These are phyloP conservation scores for Gorilla gorilla DNA, from an alignment of 2,113 vertebrate genomes.

Conservation along the genomic window DNA sequence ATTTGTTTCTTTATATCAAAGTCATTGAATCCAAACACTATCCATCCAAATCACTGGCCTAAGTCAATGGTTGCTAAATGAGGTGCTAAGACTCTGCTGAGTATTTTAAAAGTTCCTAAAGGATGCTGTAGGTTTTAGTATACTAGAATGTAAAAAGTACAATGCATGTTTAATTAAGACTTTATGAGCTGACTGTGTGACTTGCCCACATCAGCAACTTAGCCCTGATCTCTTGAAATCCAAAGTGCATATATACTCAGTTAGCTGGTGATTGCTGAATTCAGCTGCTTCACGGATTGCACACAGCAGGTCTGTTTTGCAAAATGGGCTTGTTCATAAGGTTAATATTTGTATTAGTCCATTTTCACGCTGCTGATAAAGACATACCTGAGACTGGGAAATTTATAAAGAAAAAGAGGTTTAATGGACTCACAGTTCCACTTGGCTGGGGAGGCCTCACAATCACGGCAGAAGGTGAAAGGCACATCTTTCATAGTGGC, in stretches of 20 bases:
- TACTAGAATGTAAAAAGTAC: slow-evolving; percentile 68
- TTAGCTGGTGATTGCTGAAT: background rate
- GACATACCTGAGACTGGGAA: no score
- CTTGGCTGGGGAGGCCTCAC: no score
- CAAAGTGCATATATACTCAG: slow-evolving; percentile 36
- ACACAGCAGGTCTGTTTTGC: background rate
- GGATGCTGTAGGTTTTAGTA: slow-evolving; percentile 65
- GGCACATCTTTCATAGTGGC: no score
- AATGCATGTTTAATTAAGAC: slow-evolving; percentile 71
- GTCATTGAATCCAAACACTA: slow-evolving; percentile 71
- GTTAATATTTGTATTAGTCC: background rate
- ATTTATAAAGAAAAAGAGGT: no score
- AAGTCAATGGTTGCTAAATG: slow-evolving; percentile 74
- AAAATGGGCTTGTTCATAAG: background rate
- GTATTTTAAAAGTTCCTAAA: slow-evolving; percentile 68
- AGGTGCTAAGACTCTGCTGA: slow-evolving; percentile 56
- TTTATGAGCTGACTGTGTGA: slow-evolving; percentile 70
- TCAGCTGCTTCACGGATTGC: background rate
- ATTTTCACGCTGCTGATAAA: no score
- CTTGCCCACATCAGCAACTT: slow-evolving; percentile 69
- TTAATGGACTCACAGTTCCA: no score
- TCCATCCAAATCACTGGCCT: slow-evolving; percentile 66
- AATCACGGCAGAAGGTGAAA: no score
- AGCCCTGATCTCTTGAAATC: slow-evolving; percentile 49
- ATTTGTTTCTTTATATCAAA: slow-evolving; percentile 70